Evolutionary conservation across 2,797 vertebrate species (phyloP).

Genomic region (Brachyrhaphis roseni): DNA sequence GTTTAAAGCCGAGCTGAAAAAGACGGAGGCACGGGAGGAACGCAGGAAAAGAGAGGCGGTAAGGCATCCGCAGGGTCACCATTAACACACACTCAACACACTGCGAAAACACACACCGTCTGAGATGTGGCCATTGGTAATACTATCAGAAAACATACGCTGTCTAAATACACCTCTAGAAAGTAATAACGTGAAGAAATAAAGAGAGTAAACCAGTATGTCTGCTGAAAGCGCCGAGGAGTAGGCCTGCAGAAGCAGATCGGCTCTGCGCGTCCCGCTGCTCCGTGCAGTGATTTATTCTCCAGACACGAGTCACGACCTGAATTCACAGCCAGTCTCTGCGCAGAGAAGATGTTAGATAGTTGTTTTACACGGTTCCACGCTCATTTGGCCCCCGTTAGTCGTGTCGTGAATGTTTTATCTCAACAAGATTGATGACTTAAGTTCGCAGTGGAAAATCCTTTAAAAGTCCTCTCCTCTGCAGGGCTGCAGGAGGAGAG

Average conservation of each 20-base stretch:
- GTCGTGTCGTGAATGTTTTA: background rate
- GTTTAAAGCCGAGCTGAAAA: constrained; percentile 98
- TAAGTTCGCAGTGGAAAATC: background rate
- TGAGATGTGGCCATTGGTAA: background rate
- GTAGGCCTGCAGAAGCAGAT: background rate
- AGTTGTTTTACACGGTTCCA: constrained; percentile 6
- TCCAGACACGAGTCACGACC: background rate
- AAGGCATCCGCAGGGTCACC: constrained; percentile 41
- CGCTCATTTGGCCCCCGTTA: background rate
- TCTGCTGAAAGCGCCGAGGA: background rate
- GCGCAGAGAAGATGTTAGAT: background rate
- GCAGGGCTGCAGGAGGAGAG: background rate
- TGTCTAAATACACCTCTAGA: background rate
- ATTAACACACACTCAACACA: background rate
- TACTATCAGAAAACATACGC: background rate
- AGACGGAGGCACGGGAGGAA: constrained; percentile 94
- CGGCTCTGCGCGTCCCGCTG: constrained; percentile 2
- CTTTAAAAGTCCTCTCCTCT: background rate
- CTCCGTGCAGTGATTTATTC: background rate
- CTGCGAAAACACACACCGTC: too few relatives aligned
- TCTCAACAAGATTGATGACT: constrained; percentile 9
- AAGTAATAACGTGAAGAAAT: background rate
- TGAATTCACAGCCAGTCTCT: background rate
- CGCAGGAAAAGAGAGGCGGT: constrained; percentile 95
- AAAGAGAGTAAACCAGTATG: too few relatives aligned